A percentile compares a stretch with the other conserved stretches of the same genome.
Conservation (phyloP, 1,140 invertebrate species). For the Penaeus chinensis region DNA sequence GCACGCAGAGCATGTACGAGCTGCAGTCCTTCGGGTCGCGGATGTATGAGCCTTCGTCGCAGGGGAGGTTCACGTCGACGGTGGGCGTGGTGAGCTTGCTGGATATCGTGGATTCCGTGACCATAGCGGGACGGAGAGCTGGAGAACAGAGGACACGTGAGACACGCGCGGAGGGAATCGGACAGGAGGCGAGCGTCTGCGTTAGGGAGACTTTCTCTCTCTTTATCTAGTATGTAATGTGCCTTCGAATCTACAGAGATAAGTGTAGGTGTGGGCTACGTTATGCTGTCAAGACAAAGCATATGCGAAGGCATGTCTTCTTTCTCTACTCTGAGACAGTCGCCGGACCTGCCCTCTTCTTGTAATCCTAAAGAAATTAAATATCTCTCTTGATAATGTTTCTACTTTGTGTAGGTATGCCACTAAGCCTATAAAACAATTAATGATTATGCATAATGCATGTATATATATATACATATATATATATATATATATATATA, state of each 20-base stretch:
- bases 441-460: neutral
- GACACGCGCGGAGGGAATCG: neutral
- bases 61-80: constrained; percentile 65
- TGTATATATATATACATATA: constrained; percentile 25
- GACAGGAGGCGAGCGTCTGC: neutral
- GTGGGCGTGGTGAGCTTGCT: neutral
- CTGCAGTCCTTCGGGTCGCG: constrained; percentile 77
- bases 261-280: too few species aligned
- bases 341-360: too few species aligned
- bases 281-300: too few species aligned
- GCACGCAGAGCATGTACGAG: constrained; percentile 82
- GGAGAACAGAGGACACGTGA: neutral
- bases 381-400: too few species aligned
- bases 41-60: constrained; percentile 76
- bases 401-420: too few species aligned
- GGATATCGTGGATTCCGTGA: neutral
- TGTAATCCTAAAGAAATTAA: too few species aligned
- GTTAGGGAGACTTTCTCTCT: neutral
- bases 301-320: too few species aligned
- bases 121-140: constrained; percentile 23
- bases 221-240: too few species aligned
- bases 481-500: constrained; percentile 30
- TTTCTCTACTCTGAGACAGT: too few species aligned
- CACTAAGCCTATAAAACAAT: neutral
- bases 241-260: neutral